Conservation (phyloP, 2,113 vertebrate species). For the Ptilorrhoa leucosticta region DNA sequence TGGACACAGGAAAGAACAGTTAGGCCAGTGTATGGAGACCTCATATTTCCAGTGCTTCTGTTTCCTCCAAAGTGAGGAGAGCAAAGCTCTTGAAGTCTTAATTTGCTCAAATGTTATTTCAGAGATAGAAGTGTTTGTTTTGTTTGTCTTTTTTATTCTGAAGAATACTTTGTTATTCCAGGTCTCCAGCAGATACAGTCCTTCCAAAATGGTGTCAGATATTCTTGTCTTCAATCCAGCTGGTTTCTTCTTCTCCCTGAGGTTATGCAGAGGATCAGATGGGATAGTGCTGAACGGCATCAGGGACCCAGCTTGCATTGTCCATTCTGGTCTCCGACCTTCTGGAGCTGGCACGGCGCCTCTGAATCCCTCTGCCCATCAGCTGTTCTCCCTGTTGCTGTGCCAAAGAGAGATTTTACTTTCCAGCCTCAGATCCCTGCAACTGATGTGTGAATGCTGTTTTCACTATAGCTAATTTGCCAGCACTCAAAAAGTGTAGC, state of each 20-base stretch:
- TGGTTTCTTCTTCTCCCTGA: conserved; percentile 6
- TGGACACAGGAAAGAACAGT: background rate
- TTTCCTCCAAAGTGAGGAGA: background rate
- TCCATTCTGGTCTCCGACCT: background rate
- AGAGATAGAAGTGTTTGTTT: background rate
- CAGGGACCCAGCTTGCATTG: conserved; percentile 1
- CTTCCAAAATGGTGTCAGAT: background rate
- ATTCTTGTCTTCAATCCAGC: background rate
- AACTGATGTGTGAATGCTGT: background rate
- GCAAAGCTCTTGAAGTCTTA: background rate
- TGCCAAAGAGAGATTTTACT: background rate
- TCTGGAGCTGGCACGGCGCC: background rate
- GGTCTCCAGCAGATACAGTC: background rate
- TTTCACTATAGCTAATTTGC: background rate
- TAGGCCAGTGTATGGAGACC: background rate
- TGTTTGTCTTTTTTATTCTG: background rate
- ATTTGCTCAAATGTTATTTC: background rate
- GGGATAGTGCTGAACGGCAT: background rate
- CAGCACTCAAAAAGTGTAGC: background rate
- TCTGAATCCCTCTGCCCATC: background rate
- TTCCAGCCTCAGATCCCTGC: background rate
- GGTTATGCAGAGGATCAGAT: conserved; percentile 16
- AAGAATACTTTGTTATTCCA: background rate
- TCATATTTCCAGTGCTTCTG: background rate
- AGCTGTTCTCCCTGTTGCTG: background rate